phyloP scores from a whole-genome alignment of 2,797 vertebrate genomes.

The Thalassophryne amazonica region DNA sequence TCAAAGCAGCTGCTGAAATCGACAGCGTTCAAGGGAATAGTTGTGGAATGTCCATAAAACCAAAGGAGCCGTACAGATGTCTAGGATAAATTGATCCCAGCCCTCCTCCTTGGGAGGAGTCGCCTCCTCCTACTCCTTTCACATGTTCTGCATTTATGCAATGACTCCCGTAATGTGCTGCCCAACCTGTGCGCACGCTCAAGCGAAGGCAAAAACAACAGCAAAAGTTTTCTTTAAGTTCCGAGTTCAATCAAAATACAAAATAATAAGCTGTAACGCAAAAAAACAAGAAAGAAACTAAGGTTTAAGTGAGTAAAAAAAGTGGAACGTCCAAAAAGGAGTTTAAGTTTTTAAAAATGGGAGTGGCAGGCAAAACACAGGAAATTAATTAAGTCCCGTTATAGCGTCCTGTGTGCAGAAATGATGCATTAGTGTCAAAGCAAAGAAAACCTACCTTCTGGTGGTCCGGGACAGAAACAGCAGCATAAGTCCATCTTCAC shows the following conservation, averaged over 20 bases:
- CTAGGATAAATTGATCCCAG: conserved; percentile 31
- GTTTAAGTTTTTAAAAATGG: not conserved
- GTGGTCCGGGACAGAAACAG: conserved; percentile 55
- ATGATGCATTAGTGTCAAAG: not conserved
- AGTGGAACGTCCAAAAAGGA: conserved; percentile 9
- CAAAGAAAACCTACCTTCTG: conserved; percentile 42
- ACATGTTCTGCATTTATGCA: conserved; percentile 49
- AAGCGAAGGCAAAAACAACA: not conserved
- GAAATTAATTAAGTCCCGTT: not conserved
- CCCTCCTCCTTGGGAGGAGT: conserved; percentile 54
- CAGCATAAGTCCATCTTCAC: conserved; percentile 76
- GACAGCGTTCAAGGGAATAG: conserved; percentile 13
- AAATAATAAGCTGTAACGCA: too few relatives aligned
- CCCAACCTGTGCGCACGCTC: conserved; percentile 11
- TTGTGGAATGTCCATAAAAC: conserved; percentile 4
- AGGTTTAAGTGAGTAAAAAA: not conserved
- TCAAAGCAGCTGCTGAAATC: conserved; percentile 11
- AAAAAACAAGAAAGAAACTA: too few relatives aligned
- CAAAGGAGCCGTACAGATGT: conserved; percentile 22
- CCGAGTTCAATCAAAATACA: too few relatives aligned
- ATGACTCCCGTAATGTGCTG: conserved; percentile 45
- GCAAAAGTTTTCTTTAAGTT: too few relatives aligned
- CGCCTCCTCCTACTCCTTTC: conserved; percentile 50
- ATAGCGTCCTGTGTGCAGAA: conserved; percentile 21
- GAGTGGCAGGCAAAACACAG: conserved; percentile 11